Evolutionary conservation across 1,140 invertebrate species (phyloP).

Genomic region (Bicyclus anynana): DNA sequence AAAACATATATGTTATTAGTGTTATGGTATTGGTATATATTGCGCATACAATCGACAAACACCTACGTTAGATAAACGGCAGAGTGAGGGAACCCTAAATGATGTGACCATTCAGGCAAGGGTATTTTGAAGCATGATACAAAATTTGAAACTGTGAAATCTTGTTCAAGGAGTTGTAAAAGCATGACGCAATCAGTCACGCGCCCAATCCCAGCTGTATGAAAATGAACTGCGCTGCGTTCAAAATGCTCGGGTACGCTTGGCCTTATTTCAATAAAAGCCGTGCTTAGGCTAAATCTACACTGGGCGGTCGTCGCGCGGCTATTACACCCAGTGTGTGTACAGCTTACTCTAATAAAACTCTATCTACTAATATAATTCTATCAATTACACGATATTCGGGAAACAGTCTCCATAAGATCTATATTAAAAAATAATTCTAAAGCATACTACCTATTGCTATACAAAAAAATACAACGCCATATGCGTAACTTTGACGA

Average conservation of each 20-base stretch:
- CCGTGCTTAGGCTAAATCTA: conserved; percentile 27
- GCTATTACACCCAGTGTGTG: conserved; percentile 22
- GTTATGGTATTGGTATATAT: no score
- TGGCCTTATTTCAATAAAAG: conserved; percentile 2
- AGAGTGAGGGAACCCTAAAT: no score
- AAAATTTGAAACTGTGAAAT: no score
- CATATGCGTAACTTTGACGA: not conserved
- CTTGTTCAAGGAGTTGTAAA: no score
- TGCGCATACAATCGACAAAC: no score
- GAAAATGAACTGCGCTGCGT: conserved; percentile 42
- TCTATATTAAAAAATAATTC: conserved; percentile 39
- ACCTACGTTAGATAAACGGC: no score
- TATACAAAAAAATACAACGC: conserved; percentile 25
- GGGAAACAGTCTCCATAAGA: conserved; percentile 49
- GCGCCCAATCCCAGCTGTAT: no score
- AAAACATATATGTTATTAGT: no score
- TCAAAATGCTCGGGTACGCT: not conserved
- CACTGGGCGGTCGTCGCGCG: conserved; percentile 22
- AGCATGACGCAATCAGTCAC: no score
- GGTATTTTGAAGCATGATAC: no score
- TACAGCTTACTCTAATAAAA: conserved; percentile 36
- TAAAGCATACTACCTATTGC: conserved; percentile 18
- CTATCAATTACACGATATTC: conserved; percentile 26
- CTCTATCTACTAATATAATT: conserved; percentile 24
- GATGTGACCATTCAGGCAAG: no score